A percentile compares a stretch with the other conserved stretches of the same genome.
These are phyloP conservation scores for Rhamphomyia laevipes DNA, from an alignment of 2,888 invertebrate species.

Conservation along the genomic window DNA sequence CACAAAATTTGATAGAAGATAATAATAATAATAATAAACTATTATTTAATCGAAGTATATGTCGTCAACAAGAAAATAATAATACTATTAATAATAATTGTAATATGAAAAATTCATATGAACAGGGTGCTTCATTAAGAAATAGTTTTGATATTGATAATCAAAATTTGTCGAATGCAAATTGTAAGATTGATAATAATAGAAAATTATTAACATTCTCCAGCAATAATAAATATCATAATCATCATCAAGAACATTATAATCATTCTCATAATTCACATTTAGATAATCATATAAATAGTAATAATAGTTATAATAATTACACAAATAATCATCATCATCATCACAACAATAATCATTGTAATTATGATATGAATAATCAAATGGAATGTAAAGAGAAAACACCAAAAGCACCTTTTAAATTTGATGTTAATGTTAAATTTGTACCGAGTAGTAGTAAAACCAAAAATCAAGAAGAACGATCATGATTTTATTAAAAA, in stretches of 20 bases:
- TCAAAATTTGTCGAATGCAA: background rate
- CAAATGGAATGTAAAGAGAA: background rate
- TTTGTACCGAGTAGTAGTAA: constrained; percentile 46
- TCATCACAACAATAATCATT: constrained; percentile 18
- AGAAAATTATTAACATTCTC: background rate
- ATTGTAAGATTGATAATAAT: background rate
- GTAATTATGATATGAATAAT: constrained; percentile 12
- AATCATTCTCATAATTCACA: background rate
- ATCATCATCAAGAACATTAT: background rate
- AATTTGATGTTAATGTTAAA: constrained; percentile 67
- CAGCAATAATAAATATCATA: background rate
- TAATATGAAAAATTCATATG: background rate
- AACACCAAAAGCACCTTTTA: constrained; percentile 42
- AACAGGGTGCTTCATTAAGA: background rate
- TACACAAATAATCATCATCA: constrained; percentile 2
- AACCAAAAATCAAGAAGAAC: constrained; percentile 29
- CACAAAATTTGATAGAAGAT: background rate
- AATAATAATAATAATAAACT: background rate
- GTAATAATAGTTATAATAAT: background rate
- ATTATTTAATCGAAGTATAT: background rate
- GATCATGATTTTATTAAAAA: constrained; percentile 9
- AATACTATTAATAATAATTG: background rate
- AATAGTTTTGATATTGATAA: background rate
- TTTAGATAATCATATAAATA: background rate
- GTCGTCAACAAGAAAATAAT: background rate